Evolutionary conservation across 2,797 vertebrate genomes (phyloP).

Genomic region (Tokudaia muenninki): DNA sequence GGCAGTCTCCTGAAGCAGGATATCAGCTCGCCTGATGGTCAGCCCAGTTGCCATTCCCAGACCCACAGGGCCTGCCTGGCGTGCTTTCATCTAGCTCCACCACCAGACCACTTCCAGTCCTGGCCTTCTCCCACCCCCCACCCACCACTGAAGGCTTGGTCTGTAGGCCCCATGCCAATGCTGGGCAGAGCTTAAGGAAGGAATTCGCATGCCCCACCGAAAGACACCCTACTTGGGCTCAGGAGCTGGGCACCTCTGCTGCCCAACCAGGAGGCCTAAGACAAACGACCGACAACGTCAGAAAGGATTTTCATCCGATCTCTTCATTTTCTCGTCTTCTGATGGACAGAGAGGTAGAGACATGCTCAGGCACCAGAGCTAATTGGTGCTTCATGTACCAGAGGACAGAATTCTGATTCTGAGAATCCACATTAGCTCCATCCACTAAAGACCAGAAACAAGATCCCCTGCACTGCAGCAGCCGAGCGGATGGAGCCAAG

Average conservation of each 20-base stretch:
- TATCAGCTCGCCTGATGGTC: neutral
- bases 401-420: neutral
- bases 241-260: neutral
- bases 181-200: neutral
- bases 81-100: accelerated
- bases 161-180: neutral
- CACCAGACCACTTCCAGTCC: neutral
- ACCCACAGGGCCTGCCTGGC: accelerated
- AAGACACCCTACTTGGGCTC: neutral
- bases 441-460: neutral
- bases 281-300: neutral
- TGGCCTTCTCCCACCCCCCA: neutral
- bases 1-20: neutral
- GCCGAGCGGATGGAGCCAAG: too few relatives aligned
- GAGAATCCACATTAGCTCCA: accelerated
- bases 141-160: neutral
- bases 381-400: neutral
- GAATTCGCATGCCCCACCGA: neutral
- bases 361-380: neutral
- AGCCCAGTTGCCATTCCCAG: neutral
- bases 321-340: neutral
- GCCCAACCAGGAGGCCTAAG: neutral
- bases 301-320: too few relatives aligned
- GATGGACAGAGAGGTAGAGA: neutral
- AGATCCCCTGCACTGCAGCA: accelerated